Percentiles rank a stretch among this genome's conserved stretches.
These are phyloP conservation scores for Drosophila sturtevanti DNA, from an alignment of 1,140 invertebrate species.

Conservation along the genomic window DNA sequence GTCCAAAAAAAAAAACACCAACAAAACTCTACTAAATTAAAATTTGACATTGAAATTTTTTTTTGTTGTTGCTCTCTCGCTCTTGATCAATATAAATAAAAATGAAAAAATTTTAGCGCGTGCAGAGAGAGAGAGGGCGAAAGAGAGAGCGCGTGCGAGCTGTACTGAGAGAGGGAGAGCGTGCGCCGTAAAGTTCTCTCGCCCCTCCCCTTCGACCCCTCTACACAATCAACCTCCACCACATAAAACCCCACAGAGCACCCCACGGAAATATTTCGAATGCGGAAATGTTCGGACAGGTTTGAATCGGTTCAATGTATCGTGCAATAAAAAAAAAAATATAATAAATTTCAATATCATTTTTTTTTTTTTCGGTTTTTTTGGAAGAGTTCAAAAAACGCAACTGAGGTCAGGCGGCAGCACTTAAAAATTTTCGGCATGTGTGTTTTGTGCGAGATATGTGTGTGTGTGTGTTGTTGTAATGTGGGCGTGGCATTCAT, in stretches of 20 bases:
- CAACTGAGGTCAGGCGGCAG: conserved; percentile 61
- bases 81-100: conserved; percentile 43
- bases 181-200: conserved; percentile 20
- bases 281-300: conserved; percentile 78
- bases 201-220: conserved; percentile 7
- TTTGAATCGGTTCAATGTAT: conserved; percentile 72
- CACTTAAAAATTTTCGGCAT: conserved; percentile 14
- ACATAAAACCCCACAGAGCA: no score
- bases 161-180: conserved; percentile 16
- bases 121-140: conserved; percentile 37
- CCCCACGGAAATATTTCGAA: conserved; percentile 25
- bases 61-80: conserved; percentile 31
- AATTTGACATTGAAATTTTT: conserved; percentile 79
- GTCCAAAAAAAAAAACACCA: conserved; percentile 33
- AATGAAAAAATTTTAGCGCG: conserved; percentile 71
- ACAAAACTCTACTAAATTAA: conserved; percentile 72
- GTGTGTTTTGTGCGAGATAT: neutral
- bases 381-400: conserved; percentile 70
- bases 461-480: conserved; percentile 48
- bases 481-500: conserved; percentile 58
- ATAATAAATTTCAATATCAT: conserved; percentile 31
- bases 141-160: neutral
- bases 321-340: conserved; percentile 69
- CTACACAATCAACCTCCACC: neutral
- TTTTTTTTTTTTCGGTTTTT: conserved; percentile 26